phyloP scores from a whole-genome alignment of 1,140 invertebrate genomes.

The Vollenhovia emeryi region DNA sequence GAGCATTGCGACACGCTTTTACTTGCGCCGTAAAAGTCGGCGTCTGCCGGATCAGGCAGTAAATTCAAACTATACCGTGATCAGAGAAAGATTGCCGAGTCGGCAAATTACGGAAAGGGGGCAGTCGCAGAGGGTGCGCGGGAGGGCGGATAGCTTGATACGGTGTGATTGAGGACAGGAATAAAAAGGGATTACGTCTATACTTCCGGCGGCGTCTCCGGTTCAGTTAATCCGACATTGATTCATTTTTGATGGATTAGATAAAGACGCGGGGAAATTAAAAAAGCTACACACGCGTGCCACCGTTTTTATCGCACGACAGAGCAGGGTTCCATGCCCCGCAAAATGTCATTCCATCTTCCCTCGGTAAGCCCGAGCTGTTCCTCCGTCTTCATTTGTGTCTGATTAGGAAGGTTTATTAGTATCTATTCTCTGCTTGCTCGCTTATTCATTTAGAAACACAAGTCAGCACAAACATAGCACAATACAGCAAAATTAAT shows the following conservation, averaged over 20 bases:
- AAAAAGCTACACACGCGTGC: not conserved
- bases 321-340: not conserved
- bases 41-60: constrained; percentile 32
- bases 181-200: constrained; percentile 54
- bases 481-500: too few species aligned
- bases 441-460: not conserved
- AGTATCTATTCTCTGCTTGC: not conserved
- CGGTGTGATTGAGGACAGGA: constrained; percentile 41
- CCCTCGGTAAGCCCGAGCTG: not conserved
- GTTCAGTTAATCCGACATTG: constrained; percentile 68
- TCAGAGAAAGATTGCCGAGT: constrained; percentile 62
- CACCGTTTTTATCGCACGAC: not conserved
- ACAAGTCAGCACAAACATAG: too few species aligned
- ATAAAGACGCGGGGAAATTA: constrained; percentile 11
- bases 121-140: constrained; percentile 13
- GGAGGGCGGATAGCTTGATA: not conserved
- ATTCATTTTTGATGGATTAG: constrained; percentile 65
- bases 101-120: constrained; percentile 35
- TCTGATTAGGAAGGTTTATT: not conserved
- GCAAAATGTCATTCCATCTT: not conserved
- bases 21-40: constrained; percentile 60
- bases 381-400: not conserved
- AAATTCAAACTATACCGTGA: constrained; percentile 60
- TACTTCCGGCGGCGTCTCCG: not conserved
- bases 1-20: constrained; percentile 5